Evolutionary conservation across 2,888 invertebrate species (phyloP).

Genomic region (Tineola bisselliella): DNA sequence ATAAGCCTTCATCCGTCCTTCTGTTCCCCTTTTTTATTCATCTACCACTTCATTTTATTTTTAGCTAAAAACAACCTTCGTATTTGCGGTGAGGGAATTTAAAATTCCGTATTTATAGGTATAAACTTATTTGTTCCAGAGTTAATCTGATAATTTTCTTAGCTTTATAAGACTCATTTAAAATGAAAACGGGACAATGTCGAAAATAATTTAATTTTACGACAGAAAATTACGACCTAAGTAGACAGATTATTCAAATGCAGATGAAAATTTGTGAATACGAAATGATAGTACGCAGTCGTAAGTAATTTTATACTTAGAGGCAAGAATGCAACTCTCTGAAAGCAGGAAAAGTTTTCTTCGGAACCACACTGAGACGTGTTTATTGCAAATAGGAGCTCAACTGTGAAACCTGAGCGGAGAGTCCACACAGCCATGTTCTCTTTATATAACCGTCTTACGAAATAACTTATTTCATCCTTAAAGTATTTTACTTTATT

Average conservation of each 20-base stretch:
- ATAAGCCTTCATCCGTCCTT: conserved; percentile 34
- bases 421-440: neutral
- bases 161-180: neutral
- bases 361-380: conserved; percentile 37
- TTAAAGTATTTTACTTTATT: neutral
- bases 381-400: conserved; percentile 55
- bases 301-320: neutral
- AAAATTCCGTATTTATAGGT: neutral
- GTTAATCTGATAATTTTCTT: conserved; percentile 1
- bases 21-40: conserved; percentile 5
- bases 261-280: neutral
- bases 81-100: conserved; percentile 28
- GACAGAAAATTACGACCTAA: neutral
- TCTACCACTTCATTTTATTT: conserved; percentile 41
- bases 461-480: neutral
- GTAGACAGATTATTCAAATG: neutral
- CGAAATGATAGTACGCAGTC: neutral
- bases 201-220: conserved; percentile 1
- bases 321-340: neutral
- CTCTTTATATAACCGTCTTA: neutral
- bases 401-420: conserved; percentile 19
- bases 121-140: neutral
- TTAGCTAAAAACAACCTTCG: conserved; percentile 36
- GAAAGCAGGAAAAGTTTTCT: neutral
- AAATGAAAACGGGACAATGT: neutral